Evolutionary conservation across 2,888 invertebrate genomes (phyloP), one percentile per base, ranked within the genome.

Genomic region (Hyppa rectilinea): DNA sequence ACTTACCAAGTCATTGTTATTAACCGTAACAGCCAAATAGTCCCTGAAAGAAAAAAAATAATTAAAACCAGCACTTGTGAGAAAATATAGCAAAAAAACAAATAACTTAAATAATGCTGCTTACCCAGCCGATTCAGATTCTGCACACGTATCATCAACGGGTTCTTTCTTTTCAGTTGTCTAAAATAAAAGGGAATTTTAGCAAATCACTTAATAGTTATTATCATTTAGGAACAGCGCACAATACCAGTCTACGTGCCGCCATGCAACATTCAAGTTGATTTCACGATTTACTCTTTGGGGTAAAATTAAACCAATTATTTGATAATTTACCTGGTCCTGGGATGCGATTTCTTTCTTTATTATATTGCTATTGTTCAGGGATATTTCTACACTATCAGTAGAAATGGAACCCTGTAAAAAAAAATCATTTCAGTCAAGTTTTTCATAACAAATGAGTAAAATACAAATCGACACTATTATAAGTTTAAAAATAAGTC

Each of bases 91-190:
- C n/a, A 17, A 52, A 14, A 31, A 7, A 29, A 29, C 0, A 0
- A 29, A 26, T 1, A 45, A 17, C 1, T 45, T 31, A 12, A 43
- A 31, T 14, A 43, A 31, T 14, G 10, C 36, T 40, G 72, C 82
- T 89, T 89, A 95, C 95, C 92, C 93, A 53, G 93, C 94, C 2
- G 94, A 93, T 81, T 95, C 95, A 2, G 94, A 93, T 80, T 92
- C 93, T n/a, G 86, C 89, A 82, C 92, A 94, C 0, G 94, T 94
- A 55, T 94, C 94, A 71, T 95, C 91, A 45, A 87, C 88, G 7
- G 84, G 80, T 66, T 89, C 88, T 56, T 84, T 89, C 80, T 89
- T 90, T 29, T 85, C 88, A 47, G 81, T 65, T 59, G 78, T 83
- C 92, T 92, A 72, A 69, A 88, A 64, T 34, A 80, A 36, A 49